Percentiles rank a stretch among this genome's conserved stretches.
Evolutionary conservation across 2,797 vertebrate species (phyloP).

Genomic region (Echiichthys vipera): DNA sequence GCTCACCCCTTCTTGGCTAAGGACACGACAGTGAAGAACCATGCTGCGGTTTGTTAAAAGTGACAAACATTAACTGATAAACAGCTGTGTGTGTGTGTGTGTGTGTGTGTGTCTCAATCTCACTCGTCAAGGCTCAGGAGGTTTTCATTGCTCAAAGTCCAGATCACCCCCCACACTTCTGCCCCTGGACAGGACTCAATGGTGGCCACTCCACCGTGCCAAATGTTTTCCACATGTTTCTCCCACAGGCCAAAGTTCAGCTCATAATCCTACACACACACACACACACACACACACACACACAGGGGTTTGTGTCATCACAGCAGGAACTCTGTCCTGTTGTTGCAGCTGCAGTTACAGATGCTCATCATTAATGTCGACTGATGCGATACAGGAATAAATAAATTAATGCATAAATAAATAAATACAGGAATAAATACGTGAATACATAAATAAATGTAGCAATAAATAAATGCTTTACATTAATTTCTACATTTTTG

Average conservation of each 20-base stretch:
- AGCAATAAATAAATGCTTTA: no score
- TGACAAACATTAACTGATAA: neutral
- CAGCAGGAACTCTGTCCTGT: no score
- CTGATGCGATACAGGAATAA: no score
- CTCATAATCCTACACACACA: constrained; percentile 85
- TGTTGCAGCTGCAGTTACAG: no score
- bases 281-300: constrained; percentile 1
- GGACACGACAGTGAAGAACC: neutral
- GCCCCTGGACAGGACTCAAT: constrained; percentile 87
- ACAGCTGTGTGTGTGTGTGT: neutral
- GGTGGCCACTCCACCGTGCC: constrained; percentile 94
- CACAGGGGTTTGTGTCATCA: neutral
- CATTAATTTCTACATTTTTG: no score
- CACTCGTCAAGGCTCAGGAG: constrained; percentile 90
- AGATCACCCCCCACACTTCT: constrained; percentile 94
- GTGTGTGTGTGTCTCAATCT: constrained; percentile 57
- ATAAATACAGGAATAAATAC: no score
- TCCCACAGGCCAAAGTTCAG: constrained; percentile 89
- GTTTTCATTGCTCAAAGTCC: constrained; percentile 88
- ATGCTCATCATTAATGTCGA: no score
- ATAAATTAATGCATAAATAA: no score
- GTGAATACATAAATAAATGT: no score
- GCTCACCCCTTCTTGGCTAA: constrained; percentile 82
- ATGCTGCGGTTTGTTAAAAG: neutral
- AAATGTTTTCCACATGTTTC: constrained; percentile 74